Evolutionary conservation across 2,113 vertebrate species (phyloP), one percentile per base, ranked within the genome.

Genomic region (Psophia crepitans): DNA sequence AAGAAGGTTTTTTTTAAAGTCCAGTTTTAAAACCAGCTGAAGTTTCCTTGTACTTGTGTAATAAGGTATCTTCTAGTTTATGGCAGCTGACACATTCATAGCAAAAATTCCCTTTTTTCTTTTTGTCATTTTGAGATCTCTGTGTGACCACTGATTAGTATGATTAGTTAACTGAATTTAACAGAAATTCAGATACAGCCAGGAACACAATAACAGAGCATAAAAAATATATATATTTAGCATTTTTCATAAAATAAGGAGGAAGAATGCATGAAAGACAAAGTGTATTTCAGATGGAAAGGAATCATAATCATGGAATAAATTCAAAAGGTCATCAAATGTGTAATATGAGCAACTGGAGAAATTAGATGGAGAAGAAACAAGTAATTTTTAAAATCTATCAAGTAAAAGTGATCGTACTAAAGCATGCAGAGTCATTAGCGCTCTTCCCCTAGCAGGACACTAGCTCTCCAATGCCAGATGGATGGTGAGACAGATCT

Each of bases 1-100:
- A 26, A 44, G 0, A 33, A 18, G 2, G 0, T 14, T 51, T 49
- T 58, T 82, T 84, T 54, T 48, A 0, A 77, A 60, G 21, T 66
- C 12, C 6, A 48, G 12, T 37, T 76, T 82, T 83, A 33, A 83
- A 84, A 76, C 44, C 26, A 8, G 7, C 28, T 65, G 56, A 87
- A 70, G 12, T 6, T 81, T 87, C 30, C 51, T 10, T 1, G 20
- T 44, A 28, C 27, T 77, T 70, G 8, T 46, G 9, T 8, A 57
- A 24, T 37, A 20, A 32, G 20, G 12, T 32, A 27, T n/a, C 14
- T 76, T 48, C 57, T 30, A 60, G 16, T 44, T 79, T 69, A 64
- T 6, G 21, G 28, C 32, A 84, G 54, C 6, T 61, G 51, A 73
- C 12, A 57, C 24, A 23, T 60, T 70, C 15, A 57, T 11, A 63